Percentiles rank a stretch among this genome's conserved stretches.
These are phyloP conservation scores for mouse (Mus musculus) DNA, from an alignment of 2,113 vertebrate species.

Conservation along the genomic window GRCm39 chr13:67870001-67870500, in stretches of 20 bases:
- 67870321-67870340: not conserved
- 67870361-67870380: not conserved
- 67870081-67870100: not conserved
- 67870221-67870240: not conserved
- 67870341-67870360: not conserved
- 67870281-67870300: not conserved
- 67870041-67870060: not conserved
- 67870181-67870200: not conserved
- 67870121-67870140: not conserved
- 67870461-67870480: not conserved
- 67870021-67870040: not conserved
- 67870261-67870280: not conserved
- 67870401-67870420: not conserved
- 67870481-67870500: not conserved
- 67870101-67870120: not conserved
- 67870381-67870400: not conserved
- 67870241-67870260: not conserved
- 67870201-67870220: not conserved
- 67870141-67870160: not conserved
- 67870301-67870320: not conserved
- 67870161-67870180: not conserved
- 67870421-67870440: not conserved
- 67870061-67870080: not conserved
- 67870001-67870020: not conserved
- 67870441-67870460: not conserved